These are phyloP conservation scores for Mirza zaza DNA, from an alignment of 2,113 vertebrate genomes.

Conservation along the genomic window DNA sequence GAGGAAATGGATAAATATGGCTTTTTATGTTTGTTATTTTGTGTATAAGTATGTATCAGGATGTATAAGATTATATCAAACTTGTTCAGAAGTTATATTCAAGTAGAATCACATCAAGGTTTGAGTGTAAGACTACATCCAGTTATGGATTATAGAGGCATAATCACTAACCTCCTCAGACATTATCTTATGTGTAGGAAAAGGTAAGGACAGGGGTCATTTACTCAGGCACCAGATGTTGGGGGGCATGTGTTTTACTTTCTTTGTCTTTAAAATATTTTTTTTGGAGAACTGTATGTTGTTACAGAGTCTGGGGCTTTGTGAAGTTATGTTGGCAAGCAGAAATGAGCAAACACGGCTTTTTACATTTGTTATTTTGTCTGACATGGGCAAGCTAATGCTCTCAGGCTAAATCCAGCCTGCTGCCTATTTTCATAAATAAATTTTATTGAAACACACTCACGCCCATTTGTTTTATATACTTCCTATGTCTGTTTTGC, in stretches of 20 bases:
- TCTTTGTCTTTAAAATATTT: not conserved
- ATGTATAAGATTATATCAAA: not conserved
- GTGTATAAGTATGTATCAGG: not conserved
- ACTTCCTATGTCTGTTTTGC: not conserved
- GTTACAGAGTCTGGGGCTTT: not conserved
- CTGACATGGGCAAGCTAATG: not conserved
- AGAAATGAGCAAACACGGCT: not conserved
- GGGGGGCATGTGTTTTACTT: not conserved
- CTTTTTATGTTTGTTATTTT: not conserved
- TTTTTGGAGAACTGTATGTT: not conserved
- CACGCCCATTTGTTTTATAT: not conserved
- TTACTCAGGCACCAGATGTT: not conserved
- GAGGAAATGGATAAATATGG: too few species aligned
- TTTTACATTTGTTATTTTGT: not conserved
- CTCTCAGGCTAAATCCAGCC: not conserved
- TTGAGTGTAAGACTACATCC: not conserved
- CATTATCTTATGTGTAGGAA: not conserved
- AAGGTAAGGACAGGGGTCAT: not conserved
- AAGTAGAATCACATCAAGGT: not conserved
- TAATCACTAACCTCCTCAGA: not conserved
- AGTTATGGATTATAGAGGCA: not conserved
- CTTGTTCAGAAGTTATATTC: too few species aligned
- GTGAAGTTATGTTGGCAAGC: not conserved
- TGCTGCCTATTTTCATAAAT: not conserved
- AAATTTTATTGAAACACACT: not conserved